phyloP scores from a whole-genome alignment of 64 coral and sea anemone species.

The Pocillopora verrucosa region DNA sequence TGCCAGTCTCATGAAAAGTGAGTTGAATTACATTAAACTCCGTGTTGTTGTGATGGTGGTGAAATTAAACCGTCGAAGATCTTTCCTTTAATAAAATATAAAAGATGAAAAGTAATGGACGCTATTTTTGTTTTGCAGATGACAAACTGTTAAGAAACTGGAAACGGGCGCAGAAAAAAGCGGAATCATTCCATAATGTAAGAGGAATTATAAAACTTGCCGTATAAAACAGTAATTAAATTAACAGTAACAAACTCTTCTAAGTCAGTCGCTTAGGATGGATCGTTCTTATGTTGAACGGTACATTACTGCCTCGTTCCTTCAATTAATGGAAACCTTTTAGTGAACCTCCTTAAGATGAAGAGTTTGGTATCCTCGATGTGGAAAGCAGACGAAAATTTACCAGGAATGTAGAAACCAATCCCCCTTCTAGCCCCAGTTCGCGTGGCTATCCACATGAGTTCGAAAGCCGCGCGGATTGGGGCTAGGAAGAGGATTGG shows the following conservation, averaged over 20 bases:
- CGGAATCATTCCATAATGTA: constrained; percentile 27
- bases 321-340: no score
- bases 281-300: neutral
- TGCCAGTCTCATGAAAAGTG: constrained; percentile 26
- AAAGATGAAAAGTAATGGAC: neutral
- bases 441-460: no score
- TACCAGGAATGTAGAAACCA: no score
- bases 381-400: no score
- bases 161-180: constrained; percentile 45
- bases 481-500: no score
- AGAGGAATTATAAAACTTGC: neutral
- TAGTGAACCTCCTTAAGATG: no score
- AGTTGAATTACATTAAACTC: neutral
- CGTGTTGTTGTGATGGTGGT: neutral
- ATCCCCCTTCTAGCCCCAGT: no score
- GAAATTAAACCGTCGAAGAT: no score
- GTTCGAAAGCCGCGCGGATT: no score
- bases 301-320: no score
- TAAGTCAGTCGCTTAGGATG: neutral
- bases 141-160: constrained; percentile 29
- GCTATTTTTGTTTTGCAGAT: neutral
- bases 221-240: neutral
- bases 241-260: neutral
- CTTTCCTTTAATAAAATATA: neutral
- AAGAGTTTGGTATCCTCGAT: no score